These are phyloP conservation scores for Cataglyphis livida DNA, from an alignment of 2,888 invertebrate species.

Conservation along the genomic window DNA sequence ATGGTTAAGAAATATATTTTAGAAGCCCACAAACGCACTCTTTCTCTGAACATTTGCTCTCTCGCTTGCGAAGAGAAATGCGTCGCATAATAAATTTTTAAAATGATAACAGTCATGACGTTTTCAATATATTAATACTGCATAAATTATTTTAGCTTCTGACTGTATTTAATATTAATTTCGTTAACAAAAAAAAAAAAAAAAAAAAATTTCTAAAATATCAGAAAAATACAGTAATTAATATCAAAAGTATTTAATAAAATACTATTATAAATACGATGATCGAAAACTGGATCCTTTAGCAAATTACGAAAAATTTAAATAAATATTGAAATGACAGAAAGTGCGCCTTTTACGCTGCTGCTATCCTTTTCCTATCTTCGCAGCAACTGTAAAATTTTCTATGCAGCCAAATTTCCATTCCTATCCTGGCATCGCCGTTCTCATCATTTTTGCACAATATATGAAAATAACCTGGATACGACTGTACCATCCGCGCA, in stretches of 20 bases:
- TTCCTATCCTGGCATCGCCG: background rate
- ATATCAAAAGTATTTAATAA: background rate
- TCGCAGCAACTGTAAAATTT: background rate
- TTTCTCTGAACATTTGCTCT: background rate
- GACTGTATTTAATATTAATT: background rate
- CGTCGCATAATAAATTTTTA: background rate
- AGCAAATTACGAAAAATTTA: background rate
- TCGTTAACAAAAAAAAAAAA: background rate
- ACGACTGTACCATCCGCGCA: constrained; percentile 10
- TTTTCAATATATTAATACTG: background rate
- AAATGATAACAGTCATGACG: background rate
- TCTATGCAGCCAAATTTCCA: background rate
- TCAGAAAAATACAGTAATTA: background rate
- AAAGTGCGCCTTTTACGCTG: background rate
- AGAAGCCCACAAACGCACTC: background rate
- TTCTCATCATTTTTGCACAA: background rate
- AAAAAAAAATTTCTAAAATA: background rate
- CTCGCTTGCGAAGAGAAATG: background rate
- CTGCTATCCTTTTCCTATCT: background rate
- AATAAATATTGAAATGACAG: background rate
- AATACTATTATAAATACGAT: background rate
- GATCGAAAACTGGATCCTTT: no score
- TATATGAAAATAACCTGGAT: background rate
- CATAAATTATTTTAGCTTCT: background rate
- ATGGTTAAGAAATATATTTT: constrained; percentile 35